Base-by-base conservation (phyloP, 2,888 invertebrate genomes). In the Galerucella pusilla region DNA sequence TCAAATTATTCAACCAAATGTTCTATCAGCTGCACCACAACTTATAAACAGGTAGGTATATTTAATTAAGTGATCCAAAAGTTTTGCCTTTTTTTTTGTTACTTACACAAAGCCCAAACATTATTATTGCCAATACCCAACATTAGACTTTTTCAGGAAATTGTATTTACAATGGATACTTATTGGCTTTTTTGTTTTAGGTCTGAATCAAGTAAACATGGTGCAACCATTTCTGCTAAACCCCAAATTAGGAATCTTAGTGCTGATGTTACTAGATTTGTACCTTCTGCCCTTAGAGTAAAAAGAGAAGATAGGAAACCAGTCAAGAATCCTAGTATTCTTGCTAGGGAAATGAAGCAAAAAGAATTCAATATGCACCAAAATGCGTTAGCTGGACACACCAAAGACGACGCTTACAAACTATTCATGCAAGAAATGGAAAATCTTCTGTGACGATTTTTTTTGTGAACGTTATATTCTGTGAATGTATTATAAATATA, bases 351-450 rank as follows among this genome's bases (percentile, higher is more conserved):
- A 20, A 87, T 90, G 16, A 88, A 91, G 77, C 90, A 90, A 59
- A 88, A 89, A 1, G 91, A 90, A 60, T 83, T 85, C 75, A 80
- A 83, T 73, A 80, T 85, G 73, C 86, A 87, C 76, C 84, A 86
- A 42, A 85, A 83, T 60, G 76, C 78, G 25, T 74, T 81, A 25
- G 88, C 89, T 2, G 89, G 90, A 74, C 87, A 87, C 75, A 97
- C 95, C 74, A 99, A 98, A 87, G 99, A 99, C 86, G 99, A 99
- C 86, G 99, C 98, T 12, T 99, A 99, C 85, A 94, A 97, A 90
- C 96, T 97, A 87, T 99, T 99, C 86, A 98, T 99, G 98, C 94
- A 94, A 86, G 99, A 99, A 89, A 97, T 99, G 97, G 94, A 97
- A 85, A 97, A 95, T 68, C 89, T 99, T 45, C 90, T 99, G 86